Conservation (phyloP, 2,888 invertebrate genomes). For the Drosophila quinaria region DNA sequence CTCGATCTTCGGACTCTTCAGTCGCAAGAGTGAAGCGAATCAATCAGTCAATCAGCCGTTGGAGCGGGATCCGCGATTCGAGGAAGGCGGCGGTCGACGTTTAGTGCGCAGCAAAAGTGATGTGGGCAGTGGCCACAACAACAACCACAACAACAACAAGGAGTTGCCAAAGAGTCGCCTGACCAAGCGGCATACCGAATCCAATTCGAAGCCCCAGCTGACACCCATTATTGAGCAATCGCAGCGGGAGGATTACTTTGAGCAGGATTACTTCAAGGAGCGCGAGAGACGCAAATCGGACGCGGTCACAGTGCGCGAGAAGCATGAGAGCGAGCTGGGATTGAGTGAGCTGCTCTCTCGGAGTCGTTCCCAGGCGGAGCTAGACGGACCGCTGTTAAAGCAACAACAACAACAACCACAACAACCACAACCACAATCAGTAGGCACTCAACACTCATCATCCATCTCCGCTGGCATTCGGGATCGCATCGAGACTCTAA, state of each 20-base stretch:
- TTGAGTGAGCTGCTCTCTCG: constrained; percentile 78
- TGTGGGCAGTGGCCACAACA: constrained; percentile 85
- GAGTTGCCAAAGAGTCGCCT: constrained; percentile 51
- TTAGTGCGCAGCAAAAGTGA: constrained; percentile 89
- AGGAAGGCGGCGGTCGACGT: constrained; percentile 86
- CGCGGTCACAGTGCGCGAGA: constrained; percentile 83
- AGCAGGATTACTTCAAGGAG: constrained; percentile 84
- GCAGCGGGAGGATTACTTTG: constrained; percentile 89
- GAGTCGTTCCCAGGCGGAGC: constrained; percentile 76
- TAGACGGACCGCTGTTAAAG: constrained; percentile 86
- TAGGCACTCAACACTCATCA: not conserved
- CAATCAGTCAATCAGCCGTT: constrained; percentile 79
- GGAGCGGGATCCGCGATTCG: constrained; percentile 85
- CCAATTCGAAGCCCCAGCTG: constrained; percentile 87
- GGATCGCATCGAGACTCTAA: constrained; percentile 76
- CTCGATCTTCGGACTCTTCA: constrained; percentile 89
- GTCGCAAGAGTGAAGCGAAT: constrained; percentile 87
- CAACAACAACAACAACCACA: constrained; percentile 16
- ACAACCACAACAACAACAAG: constrained; percentile 30
- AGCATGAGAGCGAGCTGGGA: constrained; percentile 80
- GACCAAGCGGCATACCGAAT: constrained; percentile 67
- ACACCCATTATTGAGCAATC: constrained; percentile 93
- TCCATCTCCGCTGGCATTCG: constrained; percentile 85
- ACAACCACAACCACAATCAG: constrained; percentile 1
- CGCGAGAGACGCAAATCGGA: constrained; percentile 84